Base-by-base conservation (phyloP, 1,140 invertebrate genomes). In the Drosophila auraria region DNA sequence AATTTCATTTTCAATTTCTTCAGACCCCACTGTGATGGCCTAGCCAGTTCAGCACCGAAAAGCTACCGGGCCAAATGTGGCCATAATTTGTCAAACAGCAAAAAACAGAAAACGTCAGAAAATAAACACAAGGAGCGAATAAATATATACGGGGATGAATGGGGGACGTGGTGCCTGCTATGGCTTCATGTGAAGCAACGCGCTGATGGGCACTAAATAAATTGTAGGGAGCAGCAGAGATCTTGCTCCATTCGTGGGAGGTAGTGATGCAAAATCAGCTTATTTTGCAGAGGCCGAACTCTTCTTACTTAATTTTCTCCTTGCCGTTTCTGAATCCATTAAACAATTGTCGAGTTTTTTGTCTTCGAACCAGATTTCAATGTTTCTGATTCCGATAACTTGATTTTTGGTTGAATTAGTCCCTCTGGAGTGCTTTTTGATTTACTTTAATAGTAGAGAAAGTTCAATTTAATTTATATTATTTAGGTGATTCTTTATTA, bases 191-290 rank as follows among this genome's bases (percentile, higher is more conserved):
- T 38, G 68, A 50, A 42, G 49, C 61, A 51, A 53, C 66, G 80
- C 80, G 80, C 78, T 87, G 80, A 87, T 87, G 84, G 81, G 56
- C 80, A 80, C 84, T 83, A 87, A 87, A 87, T 89, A 87, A 87
- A 87, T 87, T 87, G 80, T 83, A 68, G 51, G 8, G 72, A 68
- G 60, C 30, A 60, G 25, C 62, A 45, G 23, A 42, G 57, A 50
- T 40, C 63, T 38, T 45, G 50, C 44, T 42, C 44, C 40, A 57
- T 15, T 50, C 25, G 47, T 44, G 54, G 50, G 38, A 36, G 44
- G 6, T 42, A 49, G 42, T 62, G 49, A 15, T 71, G 68, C 33
- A 51, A 45, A 56, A 38, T 38, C 20, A 62, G 58, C 57, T 45
- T 45, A 2, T 65, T n/a, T 47, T 8, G 14, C 3, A 14, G 12